Base-by-base conservation (phyloP, 2,113 vertebrate species). In the Apodemus sylvaticus region DNA sequence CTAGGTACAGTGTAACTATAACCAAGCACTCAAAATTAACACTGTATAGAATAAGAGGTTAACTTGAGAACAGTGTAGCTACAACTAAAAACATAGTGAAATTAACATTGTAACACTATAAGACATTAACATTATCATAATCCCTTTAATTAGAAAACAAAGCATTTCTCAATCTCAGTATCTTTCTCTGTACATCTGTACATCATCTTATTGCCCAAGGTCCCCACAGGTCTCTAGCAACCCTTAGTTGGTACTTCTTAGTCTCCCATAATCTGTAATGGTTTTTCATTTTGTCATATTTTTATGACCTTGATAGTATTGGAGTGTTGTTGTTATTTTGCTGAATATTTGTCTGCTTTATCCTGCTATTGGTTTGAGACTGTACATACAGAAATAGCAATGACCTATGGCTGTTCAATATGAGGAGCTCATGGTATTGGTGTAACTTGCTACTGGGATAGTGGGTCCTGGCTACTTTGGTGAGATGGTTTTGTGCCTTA, bases 371-470 rank as follows among this genome's bases (percentile, higher is more conserved):
- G 66, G 29, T 22, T 53, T 3, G 73, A 70, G 31, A 39, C 55
- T 17, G 4, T 1, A 16, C 51, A 66, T 34, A 12, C 78, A 19
- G 73, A 53, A 70, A 55, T 22, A 53, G 36, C 1, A 20, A 16
- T n/a, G n/a, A n/a, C 51, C 53, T 45, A 20, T 51, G 26, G 26
- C 3, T 45, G 14, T 12, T 1, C 22, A 17, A 3, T 20, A 5
- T 39, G 0, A 0, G 5, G 93, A n/a, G 10, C 31, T 26, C 29
- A 0, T 20, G 20, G 19, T 11, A 10, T 71, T 82, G 22, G 16
- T 10, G 26, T 51, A 29, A 29, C 39, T 24, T 11, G 1, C 42
- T 1, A 26, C 5, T 4, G 45, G 45, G 53, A 73, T 14, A 26
- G 1, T 34, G 19, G 83, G 31, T 73, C 60, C 20, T 11, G 51